Evolutionary conservation across 2,888 invertebrate genomes (phyloP).

Genomic region (Hanleya hanleyi): DNA sequence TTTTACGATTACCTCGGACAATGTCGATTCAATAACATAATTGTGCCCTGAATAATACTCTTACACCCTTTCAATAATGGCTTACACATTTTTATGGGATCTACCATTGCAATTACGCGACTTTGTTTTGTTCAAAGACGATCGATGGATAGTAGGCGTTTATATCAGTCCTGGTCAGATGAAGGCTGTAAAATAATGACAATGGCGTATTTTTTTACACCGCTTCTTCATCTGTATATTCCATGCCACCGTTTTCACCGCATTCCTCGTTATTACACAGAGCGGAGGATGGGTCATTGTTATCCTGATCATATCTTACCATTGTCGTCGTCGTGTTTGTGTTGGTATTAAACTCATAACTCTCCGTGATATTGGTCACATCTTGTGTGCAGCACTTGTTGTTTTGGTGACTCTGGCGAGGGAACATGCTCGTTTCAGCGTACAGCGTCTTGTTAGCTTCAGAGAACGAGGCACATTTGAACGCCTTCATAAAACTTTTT

Average conservation of each 20-base stretch:
- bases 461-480: constrained; percentile 59
- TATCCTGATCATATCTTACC: constrained; percentile 1
- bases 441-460: constrained; percentile 53
- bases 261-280: neutral
- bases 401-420: constrained; percentile 43
- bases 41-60: too few relatives aligned
- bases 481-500: constrained; percentile 70
- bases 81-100: too few relatives aligned
- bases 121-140: too few relatives aligned
- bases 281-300: neutral
- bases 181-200: too few relatives aligned
- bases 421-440: constrained; percentile 59
- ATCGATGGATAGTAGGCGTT: too few relatives aligned
- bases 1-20: too few relatives aligned
- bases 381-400: constrained; percentile 6
- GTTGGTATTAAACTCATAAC: neutral
- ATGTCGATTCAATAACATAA: too few relatives aligned
- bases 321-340: neutral
- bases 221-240: neutral
- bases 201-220: too few relatives aligned
- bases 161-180: too few relatives aligned
- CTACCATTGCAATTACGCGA: too few relatives aligned
- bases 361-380: neutral
- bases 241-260: neutral
- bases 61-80: too few relatives aligned